A percentile compares a stretch with the other conserved stretches of the same genome.
phyloP scores from a whole-genome alignment of 2,113 vertebrate genomes.

The Dipodomys spectabilis region DNA sequence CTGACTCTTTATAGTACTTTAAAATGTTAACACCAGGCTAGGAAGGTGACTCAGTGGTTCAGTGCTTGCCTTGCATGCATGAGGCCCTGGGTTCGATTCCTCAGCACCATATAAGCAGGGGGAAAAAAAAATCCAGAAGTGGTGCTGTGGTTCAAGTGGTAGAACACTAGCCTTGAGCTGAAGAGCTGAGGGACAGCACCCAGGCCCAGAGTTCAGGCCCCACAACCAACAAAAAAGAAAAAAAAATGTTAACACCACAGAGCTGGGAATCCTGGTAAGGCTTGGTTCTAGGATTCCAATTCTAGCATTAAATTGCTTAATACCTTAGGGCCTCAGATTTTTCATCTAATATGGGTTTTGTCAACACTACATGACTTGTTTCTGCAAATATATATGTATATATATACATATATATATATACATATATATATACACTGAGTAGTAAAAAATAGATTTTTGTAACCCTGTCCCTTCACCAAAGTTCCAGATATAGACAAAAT shows the following conservation, averaged over 20 bases:
- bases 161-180: too few relatives aligned
- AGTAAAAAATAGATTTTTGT: constrained; percentile 33
- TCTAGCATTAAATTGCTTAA: not conserved
- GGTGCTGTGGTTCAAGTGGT: too few relatives aligned
- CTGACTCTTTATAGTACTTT: not conserved
- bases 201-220: too few relatives aligned
- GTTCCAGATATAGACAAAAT: not conserved
- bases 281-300: not conserved
- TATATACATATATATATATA: too few relatives aligned
- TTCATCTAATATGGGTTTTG: not conserved
- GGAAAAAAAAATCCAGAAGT: too few relatives aligned
- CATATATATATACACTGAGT: not conserved
- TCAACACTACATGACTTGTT: not conserved
- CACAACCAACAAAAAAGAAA: too few relatives aligned
- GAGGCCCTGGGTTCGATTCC: too few relatives aligned
- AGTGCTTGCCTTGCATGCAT: too few relatives aligned
- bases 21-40: not conserved
- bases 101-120: too few relatives aligned
- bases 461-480: constrained; percentile 4
- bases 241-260: not conserved
- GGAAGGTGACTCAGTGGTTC: too few relatives aligned
- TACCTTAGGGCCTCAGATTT: not conserved
- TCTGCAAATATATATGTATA: not conserved
- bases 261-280: not conserved
- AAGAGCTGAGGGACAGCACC: too few relatives aligned